Evolutionary conservation across 2,888 invertebrate genomes (phyloP).

Genomic region (Scelioninae gen. 1): DNA sequence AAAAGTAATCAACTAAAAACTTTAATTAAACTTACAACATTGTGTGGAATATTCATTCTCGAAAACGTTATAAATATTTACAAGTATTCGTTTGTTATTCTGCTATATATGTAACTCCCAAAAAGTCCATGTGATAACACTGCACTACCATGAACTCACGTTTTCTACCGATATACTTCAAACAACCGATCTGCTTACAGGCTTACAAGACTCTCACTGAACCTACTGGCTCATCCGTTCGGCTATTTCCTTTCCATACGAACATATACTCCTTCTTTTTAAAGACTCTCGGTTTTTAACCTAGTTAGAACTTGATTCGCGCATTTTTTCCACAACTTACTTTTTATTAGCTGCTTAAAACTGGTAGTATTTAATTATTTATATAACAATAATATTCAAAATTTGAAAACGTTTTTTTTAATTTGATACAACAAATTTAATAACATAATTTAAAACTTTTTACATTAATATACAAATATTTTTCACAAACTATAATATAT

Average conservation of each 20-base stretch:
- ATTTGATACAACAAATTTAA: no score
- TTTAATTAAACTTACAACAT: constrained; percentile 60
- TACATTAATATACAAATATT: no score
- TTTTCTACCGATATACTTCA: constrained; percentile 81
- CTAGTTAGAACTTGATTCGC: constrained; percentile 46
- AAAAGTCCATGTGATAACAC: constrained; percentile 64
- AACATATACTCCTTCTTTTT: constrained; percentile 81
- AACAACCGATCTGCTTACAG: constrained; percentile 80
- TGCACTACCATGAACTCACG: constrained; percentile 66
- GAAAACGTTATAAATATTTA: constrained; percentile 45
- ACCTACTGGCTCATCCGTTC: constrained; percentile 81
- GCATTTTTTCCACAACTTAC: constrained; percentile 21
- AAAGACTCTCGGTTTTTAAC: constrained; percentile 49
- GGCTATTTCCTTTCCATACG: constrained; percentile 81
- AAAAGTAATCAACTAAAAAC: not conserved
- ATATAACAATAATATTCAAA: no score
- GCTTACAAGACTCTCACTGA: constrained; percentile 84
- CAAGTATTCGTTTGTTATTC: constrained; percentile 22
- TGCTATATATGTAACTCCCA: constrained; percentile 49
- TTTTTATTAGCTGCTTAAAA: not conserved
- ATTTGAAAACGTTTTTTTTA: no score
- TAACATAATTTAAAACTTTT: no score
- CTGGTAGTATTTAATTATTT: no score
- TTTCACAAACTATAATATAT: no score
- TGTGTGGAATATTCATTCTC: constrained; percentile 68